These are phyloP conservation scores for Anthopleura sola DNA, from an alignment of 64 coral and sea anemone species.

Conservation along the genomic window DNA sequence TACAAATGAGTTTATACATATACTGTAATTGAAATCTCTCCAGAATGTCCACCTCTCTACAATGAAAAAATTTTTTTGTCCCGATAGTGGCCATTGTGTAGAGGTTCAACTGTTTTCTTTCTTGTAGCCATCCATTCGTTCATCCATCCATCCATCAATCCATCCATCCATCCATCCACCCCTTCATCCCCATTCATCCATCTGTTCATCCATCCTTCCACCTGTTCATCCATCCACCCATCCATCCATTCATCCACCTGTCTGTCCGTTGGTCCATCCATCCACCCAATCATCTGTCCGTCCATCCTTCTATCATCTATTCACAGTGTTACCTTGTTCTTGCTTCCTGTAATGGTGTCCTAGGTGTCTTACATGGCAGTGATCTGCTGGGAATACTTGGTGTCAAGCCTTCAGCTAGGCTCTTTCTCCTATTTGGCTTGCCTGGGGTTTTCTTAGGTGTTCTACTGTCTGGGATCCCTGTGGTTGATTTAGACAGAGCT, in stretches of 20 bases:
- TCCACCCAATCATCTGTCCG: background rate
- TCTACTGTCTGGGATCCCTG: conserved; percentile 12
- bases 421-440: conserved; percentile 47
- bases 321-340: conserved; percentile 53
- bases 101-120: no score
- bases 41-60: no score
- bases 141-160: background rate
- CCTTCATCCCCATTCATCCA: background rate
- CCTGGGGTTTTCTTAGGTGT: conserved; percentile 38
- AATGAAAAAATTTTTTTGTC: no score
- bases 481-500: background rate
- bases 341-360: conserved; percentile 73
- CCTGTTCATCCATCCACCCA: background rate
- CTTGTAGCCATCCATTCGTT: no score
- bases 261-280: background rate
- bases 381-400: conserved; percentile 79
- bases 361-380: conserved; percentile 81
- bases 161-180: background rate
- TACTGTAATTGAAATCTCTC: no score
- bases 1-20: no score
- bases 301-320: background rate
- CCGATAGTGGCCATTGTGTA: no score
- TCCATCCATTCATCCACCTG: background rate
- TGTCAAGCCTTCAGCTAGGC: conserved; percentile 36
- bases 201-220: background rate